Conservation (phyloP, 2,888 invertebrate genomes). For the Nephrotoma appendiculata region DNA sequence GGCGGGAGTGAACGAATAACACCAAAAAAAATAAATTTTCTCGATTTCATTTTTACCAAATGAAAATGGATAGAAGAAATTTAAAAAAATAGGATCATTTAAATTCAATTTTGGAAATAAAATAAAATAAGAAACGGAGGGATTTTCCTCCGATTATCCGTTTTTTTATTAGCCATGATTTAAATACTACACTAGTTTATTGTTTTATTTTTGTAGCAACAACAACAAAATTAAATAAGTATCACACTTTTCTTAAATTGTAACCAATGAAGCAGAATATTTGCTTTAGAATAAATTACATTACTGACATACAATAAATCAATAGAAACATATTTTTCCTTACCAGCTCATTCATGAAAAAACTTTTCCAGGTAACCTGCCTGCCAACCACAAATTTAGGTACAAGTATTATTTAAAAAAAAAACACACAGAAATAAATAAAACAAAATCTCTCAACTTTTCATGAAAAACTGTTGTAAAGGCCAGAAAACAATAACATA, state of each 20-base stretch:
- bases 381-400: not conserved
- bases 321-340: not conserved
- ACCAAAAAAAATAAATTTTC: not conserved
- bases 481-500: not conserved
- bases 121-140: not conserved
- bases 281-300: too few species aligned
- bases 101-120: not conserved
- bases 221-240: too few species aligned
- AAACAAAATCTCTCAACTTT: not conserved
- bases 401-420: not conserved
- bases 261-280: too few species aligned
- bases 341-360: not conserved
- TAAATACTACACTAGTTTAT: not conserved
- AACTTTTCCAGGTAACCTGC: not conserved
- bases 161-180: not conserved
- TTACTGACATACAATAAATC: not conserved
- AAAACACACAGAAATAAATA: not conserved
- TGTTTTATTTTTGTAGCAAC: not conserved
- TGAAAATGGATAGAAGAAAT: not conserved
- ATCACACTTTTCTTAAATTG: too few species aligned
- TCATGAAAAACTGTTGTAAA: not conserved
- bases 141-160: not conserved
- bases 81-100: not conserved
- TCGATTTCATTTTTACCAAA: not conserved
- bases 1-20: not conserved